A percentile compares a stretch with the other conserved stretches of the same genome.
Conservation (phyloP, 2,113 vertebrate genomes). For the Archilochus colubris region DNA sequence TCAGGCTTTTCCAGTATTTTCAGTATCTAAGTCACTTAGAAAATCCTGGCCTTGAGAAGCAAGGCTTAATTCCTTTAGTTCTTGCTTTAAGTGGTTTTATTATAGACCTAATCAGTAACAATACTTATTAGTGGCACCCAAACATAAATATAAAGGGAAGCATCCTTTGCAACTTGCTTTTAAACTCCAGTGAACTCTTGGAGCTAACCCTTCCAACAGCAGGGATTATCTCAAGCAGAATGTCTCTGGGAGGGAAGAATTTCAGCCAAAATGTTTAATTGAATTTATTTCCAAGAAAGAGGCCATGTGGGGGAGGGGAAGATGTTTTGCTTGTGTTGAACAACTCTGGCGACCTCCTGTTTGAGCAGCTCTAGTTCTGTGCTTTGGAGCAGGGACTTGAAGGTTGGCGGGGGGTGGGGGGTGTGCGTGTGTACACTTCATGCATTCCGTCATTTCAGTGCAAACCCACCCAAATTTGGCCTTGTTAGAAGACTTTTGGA, state of each 20-base stretch:
- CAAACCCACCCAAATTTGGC: slow-evolving; percentile 61
- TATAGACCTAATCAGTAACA: neutral
- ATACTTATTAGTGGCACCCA: neutral
- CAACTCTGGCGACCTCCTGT: neutral
- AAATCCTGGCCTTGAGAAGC: neutral
- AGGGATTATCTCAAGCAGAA: slow-evolving; percentile 34
- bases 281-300: slow-evolving; percentile 54
- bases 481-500: slow-evolving; percentile 7
- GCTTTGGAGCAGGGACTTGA: neutral
- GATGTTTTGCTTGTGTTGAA: neutral
- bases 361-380: neutral
- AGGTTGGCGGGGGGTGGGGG: neutral
- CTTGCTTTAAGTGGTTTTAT: neutral
- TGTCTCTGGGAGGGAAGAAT: slow-evolving; percentile 21
- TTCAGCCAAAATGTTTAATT: slow-evolving; percentile 54
- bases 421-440: neutral
- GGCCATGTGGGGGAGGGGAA: slow-evolving; percentile 47
- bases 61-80: neutral
- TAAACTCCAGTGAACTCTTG: neutral
- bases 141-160: neutral
- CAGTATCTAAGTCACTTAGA: neutral
- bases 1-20: neutral
- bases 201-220: neutral
- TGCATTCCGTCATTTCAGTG: neutral
- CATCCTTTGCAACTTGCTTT: neutral